These are phyloP conservation scores for Eulemur rufifrons DNA, from an alignment of 2,113 vertebrate species.

Conservation along the genomic window DNA sequence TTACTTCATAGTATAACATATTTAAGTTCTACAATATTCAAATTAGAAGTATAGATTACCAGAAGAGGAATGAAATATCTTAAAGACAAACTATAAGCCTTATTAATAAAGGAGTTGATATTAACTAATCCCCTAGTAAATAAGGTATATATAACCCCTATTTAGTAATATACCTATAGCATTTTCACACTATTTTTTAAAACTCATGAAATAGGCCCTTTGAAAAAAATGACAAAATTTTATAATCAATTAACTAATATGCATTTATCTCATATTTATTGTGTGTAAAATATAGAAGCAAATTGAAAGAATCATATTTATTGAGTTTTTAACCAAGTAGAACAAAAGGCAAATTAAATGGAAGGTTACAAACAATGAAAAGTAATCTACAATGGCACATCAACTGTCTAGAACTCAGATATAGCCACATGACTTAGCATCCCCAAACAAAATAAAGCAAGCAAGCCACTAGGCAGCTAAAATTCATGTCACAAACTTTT, in stretches of 20 bases:
- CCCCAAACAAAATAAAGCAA: neutral
- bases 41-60: neutral
- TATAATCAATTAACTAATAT: neutral
- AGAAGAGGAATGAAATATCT: constrained; percentile 6
- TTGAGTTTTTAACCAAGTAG: constrained; percentile 16
- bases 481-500: neutral
- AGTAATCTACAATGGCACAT: neutral
- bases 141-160: neutral
- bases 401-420: constrained; percentile 1
- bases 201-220: neutral
- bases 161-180: neutral
- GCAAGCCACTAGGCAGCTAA: constrained; percentile 6
- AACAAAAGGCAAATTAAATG: constrained; percentile 37
- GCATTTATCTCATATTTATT: neutral
- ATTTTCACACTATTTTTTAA: constrained; percentile 31
- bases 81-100: neutral
- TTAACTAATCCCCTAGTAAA: neutral
- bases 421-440: neutral
- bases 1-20: neutral
- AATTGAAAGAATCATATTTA: constrained; percentile 47
- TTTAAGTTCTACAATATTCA: neutral
- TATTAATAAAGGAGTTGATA: constrained; percentile 17
- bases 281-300: constrained; percentile 18
- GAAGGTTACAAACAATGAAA: constrained; percentile 25
- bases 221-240: neutral